Evolutionary conservation across 2,797 vertebrate genomes (phyloP).

Genomic region (Alcedo quadribrachys): DNA sequence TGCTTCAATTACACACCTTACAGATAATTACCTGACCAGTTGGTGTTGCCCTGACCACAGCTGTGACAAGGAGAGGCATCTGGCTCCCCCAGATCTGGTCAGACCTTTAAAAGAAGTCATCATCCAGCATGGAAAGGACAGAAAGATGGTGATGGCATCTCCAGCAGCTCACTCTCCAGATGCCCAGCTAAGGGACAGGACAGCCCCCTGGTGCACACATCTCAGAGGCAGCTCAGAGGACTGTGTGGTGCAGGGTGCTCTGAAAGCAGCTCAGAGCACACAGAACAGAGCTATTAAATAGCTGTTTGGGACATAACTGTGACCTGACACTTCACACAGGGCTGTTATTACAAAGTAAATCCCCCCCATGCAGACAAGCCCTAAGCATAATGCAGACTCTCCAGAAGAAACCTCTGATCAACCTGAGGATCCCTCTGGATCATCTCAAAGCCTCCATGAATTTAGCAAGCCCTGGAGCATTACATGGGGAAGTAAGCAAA

Average conservation of each 20-base stretch:
- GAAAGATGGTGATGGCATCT: not conserved
- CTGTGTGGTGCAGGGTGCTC: not conserved
- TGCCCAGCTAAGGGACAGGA: too few species aligned
- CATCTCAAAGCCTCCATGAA: not conserved
- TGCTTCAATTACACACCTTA: not conserved
- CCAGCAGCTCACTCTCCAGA: not conserved
- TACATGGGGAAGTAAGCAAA: not conserved
- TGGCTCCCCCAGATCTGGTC: not conserved
- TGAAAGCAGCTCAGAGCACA: not conserved
- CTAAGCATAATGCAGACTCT: not conserved
- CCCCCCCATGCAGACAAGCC: accelerated
- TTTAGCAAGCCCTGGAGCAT: not conserved
- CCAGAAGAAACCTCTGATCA: not conserved
- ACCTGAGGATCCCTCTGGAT: not conserved
- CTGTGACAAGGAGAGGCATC: not conserved
- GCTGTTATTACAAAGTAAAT: not conserved
- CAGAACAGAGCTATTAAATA: not conserved
- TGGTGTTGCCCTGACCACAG: not conserved
- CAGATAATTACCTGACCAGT: not conserved
- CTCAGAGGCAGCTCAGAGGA: not conserved
- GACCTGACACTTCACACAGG: not conserved
- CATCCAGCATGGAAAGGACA: not conserved
- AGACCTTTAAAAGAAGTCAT: not conserved
- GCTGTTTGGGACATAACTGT: accelerated
- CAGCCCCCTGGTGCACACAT: not conserved